Base-by-base conservation (phyloP, 2,797 vertebrate genomes). In the Kryptopterus vitreolus region DNA sequence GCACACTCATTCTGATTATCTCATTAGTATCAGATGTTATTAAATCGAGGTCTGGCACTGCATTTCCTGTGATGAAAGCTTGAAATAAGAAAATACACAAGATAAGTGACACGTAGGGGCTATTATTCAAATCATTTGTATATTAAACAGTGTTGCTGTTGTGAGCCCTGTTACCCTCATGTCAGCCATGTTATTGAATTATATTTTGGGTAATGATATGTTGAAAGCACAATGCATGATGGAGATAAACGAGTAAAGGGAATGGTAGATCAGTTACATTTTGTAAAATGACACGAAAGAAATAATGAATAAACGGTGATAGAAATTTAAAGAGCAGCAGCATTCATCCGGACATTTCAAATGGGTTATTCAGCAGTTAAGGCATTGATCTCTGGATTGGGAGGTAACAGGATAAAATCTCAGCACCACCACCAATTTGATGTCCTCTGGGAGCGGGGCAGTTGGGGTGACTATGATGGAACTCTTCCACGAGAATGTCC, bases 201-300 rank as follows among this genome's bases (percentile, higher is more conserved):
- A 48, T 69, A 69, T 69, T 69, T 69, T 48, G 43, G 43, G 43
- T 69, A 69, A 48, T 69, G 16, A 52, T 71, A 31, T 33, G 10
- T 26, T 48, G 35, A 66, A 66, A 66, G 20, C 59, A 35, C 31
- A 63, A 38, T 35, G 12, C 15, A 68, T 0, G 38, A 48, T 68
- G 65, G 38, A 16, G 65, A 2, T 68, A 26, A 68, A 68, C 16
- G 38, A 24, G 46, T 22, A 16, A 26, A 31, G 3, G 48, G 24
- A 69, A 69, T 18, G 38, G 6, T 48, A 69, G 3, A 26, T 69
- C 15, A 69, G 18, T 69, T 46, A 29, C 6, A 48, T 48, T 26
- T 48, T 15, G 43, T 2, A 48, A 43, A 24, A 66, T 38, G 20
- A 43, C 38, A 38, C 13, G 2, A 43, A 68, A 35, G 7, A 69